Conservation (phyloP, 2,113 vertebrate genomes). For the Gallinago jamesoni region DNA sequence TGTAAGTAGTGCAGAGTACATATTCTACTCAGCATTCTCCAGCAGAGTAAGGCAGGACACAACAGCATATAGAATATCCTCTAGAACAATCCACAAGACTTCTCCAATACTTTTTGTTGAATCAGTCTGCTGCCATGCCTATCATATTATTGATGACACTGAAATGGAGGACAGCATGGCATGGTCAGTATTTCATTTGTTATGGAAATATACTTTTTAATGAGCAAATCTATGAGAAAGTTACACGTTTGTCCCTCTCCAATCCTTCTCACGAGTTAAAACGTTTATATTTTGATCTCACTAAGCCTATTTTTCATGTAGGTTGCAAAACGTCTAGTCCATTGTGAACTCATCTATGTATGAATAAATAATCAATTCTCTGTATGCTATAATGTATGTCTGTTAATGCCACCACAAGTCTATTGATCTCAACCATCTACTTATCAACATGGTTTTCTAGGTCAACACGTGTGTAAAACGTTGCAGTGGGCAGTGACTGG, state of each 20-base stretch:
- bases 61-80: not conserved
- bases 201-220: not conserved
- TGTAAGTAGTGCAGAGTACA: not conserved
- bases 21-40: not conserved
- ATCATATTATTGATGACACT: not conserved
- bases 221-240: not conserved
- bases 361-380: not conserved
- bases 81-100: not conserved
- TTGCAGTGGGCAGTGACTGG: not conserved
- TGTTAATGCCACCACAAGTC: not conserved
- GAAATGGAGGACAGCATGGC: not conserved
- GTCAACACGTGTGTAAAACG: not conserved
- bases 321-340: not conserved
- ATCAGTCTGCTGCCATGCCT: not conserved
- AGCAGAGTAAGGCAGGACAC: not conserved
- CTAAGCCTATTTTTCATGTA: not conserved
- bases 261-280: not conserved
- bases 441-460: not conserved
- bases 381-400: not conserved
- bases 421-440: not conserved
- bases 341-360: not conserved
- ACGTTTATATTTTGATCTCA: not conserved
- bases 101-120: not conserved
- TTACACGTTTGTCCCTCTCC: not conserved
- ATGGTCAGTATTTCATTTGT: not conserved